These are phyloP conservation scores for Ormyrus pomaceus DNA, from an alignment of 2,888 invertebrate genomes.

Conservation along the genomic window DNA sequence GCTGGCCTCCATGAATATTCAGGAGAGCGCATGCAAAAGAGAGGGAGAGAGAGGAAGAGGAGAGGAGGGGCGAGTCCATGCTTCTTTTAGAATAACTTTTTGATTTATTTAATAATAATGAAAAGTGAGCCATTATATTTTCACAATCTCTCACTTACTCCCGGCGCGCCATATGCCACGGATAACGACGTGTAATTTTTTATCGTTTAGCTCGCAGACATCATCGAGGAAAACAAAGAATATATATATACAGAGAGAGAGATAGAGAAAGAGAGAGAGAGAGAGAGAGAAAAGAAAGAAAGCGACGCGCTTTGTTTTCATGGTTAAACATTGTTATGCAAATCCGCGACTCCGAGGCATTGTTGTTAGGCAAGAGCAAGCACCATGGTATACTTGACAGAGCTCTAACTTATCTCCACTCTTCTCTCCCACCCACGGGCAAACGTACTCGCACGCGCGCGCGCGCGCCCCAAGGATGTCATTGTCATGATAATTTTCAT, in stretches of 20 bases:
- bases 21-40: not conserved
- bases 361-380: slow-evolving; percentile 62
- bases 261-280: not conserved
- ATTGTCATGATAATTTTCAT: slow-evolving; percentile 70
- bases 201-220: slow-evolving; percentile 43
- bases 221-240: not conserved
- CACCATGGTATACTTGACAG: slow-evolving; percentile 50
- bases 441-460: not conserved
- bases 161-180: no score
- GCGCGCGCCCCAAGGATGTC: not conserved
- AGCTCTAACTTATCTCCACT: slow-evolving; percentile 44
- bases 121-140: slow-evolving; percentile 49
- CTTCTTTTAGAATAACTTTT: slow-evolving; percentile 30
- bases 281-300: not conserved
- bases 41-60: not conserved
- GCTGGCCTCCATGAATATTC: slow-evolving; percentile 47
- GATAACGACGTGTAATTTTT: slow-evolving; percentile 35
- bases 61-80: not conserved
- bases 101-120: slow-evolving; percentile 55
- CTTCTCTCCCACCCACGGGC: not conserved
- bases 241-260: not conserved
- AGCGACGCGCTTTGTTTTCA: slow-evolving; percentile 66
- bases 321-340: slow-evolving; percentile 72
- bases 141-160: not conserved
- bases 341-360: slow-evolving; percentile 65